Evolutionary conservation across 2,797 vertebrate species (phyloP).

Genomic region (Taenioides sp.): DNA sequence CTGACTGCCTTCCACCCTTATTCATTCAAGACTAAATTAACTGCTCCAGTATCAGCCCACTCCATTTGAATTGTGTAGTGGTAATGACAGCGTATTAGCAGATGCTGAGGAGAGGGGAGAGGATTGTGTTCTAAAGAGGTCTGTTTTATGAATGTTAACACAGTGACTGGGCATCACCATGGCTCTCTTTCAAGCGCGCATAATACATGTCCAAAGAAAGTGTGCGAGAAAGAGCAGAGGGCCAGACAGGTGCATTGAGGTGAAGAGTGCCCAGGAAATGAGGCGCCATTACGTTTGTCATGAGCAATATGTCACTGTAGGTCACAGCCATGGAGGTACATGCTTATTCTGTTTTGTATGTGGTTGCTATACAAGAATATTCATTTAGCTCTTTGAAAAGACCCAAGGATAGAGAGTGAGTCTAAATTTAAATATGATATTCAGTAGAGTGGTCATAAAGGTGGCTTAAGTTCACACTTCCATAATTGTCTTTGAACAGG

Average conservation of each 20-base stretch:
- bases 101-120: slow-evolving; percentile 38
- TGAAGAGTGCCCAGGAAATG: slow-evolving; percentile 54
- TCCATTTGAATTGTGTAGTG: slow-evolving; percentile 56
- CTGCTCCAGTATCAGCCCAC: slow-evolving; percentile 37
- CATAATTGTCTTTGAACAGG: too few relatives aligned
- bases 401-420: background rate
- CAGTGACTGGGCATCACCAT: slow-evolving; percentile 58
- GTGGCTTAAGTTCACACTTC: background rate
- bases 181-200: slow-evolving; percentile 61
- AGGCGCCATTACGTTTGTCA: slow-evolving; percentile 67
- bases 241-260: slow-evolving; percentile 64
- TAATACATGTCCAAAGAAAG: slow-evolving; percentile 49
- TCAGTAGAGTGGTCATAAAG: background rate
- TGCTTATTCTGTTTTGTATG: slow-evolving; percentile 20
- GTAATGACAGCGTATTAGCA: slow-evolving; percentile 54
- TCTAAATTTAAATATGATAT: background rate
- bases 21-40: slow-evolving; percentile 57
- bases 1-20: slow-evolving; percentile 40
- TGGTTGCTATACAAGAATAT: background rate
- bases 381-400: background rate
- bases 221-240: slow-evolving; percentile 30
- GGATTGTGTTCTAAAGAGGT: slow-evolving; percentile 54
- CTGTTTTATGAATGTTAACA: slow-evolving; percentile 68
- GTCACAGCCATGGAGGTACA: slow-evolving; percentile 47
- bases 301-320: slow-evolving; percentile 55